phyloP scores from a whole-genome alignment of 2,888 invertebrate species.

The Belgica antarctica region DNA sequence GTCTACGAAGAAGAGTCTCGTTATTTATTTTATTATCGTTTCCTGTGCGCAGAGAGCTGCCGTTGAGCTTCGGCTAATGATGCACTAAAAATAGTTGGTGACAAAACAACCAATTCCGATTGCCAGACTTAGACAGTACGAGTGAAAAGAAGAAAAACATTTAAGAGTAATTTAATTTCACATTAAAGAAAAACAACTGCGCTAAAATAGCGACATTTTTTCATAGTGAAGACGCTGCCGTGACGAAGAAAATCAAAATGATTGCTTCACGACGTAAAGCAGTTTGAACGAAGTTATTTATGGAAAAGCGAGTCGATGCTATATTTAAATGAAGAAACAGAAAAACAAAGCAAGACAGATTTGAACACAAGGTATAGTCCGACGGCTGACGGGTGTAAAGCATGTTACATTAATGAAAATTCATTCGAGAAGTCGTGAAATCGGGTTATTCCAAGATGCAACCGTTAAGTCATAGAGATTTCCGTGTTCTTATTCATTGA shows the following conservation, averaged over 20 bases:
- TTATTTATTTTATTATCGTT: background rate
- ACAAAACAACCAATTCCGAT: background rate
- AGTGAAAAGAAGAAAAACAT: background rate
- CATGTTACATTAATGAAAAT: too few species aligned
- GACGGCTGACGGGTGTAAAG: too few species aligned
- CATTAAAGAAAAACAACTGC: background rate
- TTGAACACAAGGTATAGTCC: background rate
- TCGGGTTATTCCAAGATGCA: background rate
- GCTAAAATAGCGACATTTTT: background rate
- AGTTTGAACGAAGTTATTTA: constrained; percentile 37
- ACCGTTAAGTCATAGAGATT: background rate
- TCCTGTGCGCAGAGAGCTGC: background rate
- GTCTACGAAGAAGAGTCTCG: background rate
- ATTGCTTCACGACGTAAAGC: constrained; percentile 2
- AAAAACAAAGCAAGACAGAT: background rate
- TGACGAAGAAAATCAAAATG: background rate
- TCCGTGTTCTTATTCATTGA: background rate
- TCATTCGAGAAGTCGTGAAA: background rate
- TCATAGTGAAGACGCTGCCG: background rate
- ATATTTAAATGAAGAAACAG: constrained; percentile 28
- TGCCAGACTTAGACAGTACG: background rate
- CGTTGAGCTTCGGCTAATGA: background rate
- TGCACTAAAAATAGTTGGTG: background rate
- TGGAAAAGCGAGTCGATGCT: constrained; percentile 35
- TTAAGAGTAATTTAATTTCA: background rate